phyloP scores from a whole-genome alignment of 2,113 vertebrate genomes.

The Onychorhynchus coronatus region DNA sequence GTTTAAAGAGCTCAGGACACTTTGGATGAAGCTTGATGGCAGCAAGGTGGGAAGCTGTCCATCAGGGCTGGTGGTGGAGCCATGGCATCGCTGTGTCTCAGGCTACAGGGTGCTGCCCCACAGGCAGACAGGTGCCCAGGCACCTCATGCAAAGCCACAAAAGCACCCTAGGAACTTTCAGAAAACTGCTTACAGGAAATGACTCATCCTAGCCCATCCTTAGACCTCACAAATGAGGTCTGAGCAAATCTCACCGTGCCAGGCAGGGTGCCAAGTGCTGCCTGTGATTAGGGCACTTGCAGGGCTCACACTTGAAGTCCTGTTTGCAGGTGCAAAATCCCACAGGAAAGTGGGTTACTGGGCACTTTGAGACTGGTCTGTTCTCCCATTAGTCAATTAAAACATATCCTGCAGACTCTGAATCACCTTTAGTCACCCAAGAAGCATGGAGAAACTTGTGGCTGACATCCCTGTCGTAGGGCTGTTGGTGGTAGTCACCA shows the following conservation, averaged over 20 bases:
- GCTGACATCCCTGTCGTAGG: neutral
- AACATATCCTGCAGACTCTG: neutral
- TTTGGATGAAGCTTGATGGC: neutral
- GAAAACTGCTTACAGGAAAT: neutral
- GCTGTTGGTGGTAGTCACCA: neutral
- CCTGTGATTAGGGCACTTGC: neutral
- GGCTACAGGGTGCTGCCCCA: neutral
- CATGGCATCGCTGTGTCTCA: neutral
- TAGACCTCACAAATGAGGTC: neutral
- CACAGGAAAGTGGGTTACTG: neutral
- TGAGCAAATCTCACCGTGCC: neutral
- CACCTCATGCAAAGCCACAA: neutral
- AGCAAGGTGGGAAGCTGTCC: no score
- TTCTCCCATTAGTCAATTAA: neutral
- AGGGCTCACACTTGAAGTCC: neutral
- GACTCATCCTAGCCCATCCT: accelerated
- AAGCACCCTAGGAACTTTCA: neutral
- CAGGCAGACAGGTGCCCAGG: neutral
- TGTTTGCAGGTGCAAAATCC: neutral
- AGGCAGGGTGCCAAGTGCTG: neutral
- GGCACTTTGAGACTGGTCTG: neutral
- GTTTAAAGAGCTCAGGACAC: neutral
- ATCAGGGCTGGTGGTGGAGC: no score
- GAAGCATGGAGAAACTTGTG: neutral
- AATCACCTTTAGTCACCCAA: neutral